Base-by-base conservation (phyloP, 2,797 vertebrate genomes). In the Sebastes matsubarae region DNA sequence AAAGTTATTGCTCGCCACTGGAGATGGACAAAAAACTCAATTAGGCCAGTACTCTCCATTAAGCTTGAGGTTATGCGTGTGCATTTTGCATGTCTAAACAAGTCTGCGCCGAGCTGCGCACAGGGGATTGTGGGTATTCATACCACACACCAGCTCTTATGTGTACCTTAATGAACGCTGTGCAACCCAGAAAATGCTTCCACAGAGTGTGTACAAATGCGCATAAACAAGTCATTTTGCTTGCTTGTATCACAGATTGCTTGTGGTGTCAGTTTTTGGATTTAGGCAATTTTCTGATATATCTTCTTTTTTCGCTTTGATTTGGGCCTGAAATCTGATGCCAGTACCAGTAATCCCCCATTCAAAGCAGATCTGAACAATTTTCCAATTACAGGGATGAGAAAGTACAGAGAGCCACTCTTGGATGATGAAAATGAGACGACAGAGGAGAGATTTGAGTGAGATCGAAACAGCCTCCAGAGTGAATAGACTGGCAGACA, bases 331-430 rank as follows among this genome's bases (percentile, higher is more conserved):
- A 77, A 82, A 82, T 78, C 68, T 60, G 63, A 78, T 83, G 70
- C 74, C 30, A 27, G 63, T 14, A 27, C 38, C 55, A 72, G 68
- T 86, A 83, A 85, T 84, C 24, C 55, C 32, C 22, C 34, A 74
- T 80, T 87, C 81, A 83, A 38, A 65, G 65, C 68, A 64, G 68
- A 79, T 78, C 65, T 72, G 71, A 83, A 77, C 78, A 71, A 30
- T 84, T 81, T 86, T 85, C 82, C 81, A 86, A 85, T 85, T 85
- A 82, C 75, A 79, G 58, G 72, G 75, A 76, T 82, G 70, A 77
- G 30, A 80, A 81, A 82, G 67, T 77, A 42, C 54, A 70, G 61
- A 70, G 30, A 60, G 32, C 24, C 75, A 18, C 77, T 75, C 67
- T 32, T 12, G 46, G 67, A 83, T 72, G 72, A 84, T 83, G 61